Percentiles rank a stretch among this genome's conserved stretches.
Evolutionary conservation across 30 jellyfish, hydroid and myxozoan species (phyloP).

Genomic region (Phacellophora camtschatica): DNA sequence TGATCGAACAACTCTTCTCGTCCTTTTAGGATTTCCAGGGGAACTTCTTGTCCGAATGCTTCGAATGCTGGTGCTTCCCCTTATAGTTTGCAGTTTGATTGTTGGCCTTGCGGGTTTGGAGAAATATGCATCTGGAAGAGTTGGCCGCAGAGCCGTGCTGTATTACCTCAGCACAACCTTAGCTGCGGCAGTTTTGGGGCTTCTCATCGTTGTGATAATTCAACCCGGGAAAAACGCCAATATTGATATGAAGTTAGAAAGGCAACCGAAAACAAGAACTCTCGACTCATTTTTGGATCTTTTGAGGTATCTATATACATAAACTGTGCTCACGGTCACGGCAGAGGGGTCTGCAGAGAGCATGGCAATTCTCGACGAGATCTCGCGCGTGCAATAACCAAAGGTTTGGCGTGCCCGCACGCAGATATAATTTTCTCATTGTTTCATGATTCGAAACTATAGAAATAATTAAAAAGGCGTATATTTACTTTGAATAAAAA

Average conservation of each 20-base stretch:
- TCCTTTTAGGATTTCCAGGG: slow-evolving; percentile 81
- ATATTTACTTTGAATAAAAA: too few relatives aligned
- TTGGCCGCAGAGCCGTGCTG: slow-evolving; percentile 74
- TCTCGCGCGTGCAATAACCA: too few relatives aligned
- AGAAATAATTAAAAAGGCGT: too few relatives aligned
- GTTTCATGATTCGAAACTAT: too few relatives aligned
- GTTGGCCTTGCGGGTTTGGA: slow-evolving; percentile 98
- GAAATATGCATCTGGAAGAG: slow-evolving; percentile 88
- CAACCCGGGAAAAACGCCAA: slow-evolving; percentile 68
- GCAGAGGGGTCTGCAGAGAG: too few relatives aligned
- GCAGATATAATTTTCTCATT: too few relatives aligned
- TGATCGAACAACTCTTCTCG: slow-evolving; percentile 64
- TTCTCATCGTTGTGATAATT: slow-evolving; percentile 59
- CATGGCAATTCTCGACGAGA: too few relatives aligned
- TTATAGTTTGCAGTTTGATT: slow-evolving; percentile 81
- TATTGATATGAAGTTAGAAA: background rate
- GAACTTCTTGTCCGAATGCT: slow-evolving; percentile 79
- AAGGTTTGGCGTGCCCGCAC: too few relatives aligned
- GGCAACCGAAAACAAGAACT: slow-evolving; percentile 61
- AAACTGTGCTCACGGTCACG: too few relatives aligned
- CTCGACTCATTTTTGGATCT: slow-evolving; percentile 70
- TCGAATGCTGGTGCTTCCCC: slow-evolving; percentile 80
- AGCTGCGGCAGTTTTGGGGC: slow-evolving; percentile 73
- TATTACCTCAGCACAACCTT: slow-evolving; percentile 65
- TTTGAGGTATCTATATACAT: slow-evolving; percentile 47